phyloP scores from a whole-genome alignment of 2,888 invertebrate species.

The Drosophila rellima region DNA sequence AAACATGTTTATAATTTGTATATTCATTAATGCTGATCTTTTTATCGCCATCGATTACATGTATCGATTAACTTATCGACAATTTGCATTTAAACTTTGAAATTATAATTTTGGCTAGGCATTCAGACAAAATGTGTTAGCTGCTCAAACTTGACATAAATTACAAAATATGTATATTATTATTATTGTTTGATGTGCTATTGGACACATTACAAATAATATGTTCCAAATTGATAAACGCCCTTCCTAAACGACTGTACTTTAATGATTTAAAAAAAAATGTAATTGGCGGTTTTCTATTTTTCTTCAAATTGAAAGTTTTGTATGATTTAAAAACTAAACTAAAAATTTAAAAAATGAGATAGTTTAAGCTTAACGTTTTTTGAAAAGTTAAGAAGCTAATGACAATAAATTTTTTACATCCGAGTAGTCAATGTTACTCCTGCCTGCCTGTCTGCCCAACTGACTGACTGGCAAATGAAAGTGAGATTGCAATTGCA shows the following conservation, averaged over 20 bases:
- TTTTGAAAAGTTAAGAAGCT: too few species aligned
- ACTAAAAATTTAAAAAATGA: too few species aligned
- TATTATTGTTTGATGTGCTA: too few species aligned
- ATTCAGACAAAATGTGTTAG: neutral
- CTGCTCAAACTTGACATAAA: neutral
- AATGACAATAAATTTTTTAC: neutral
- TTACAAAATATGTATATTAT: too few species aligned
- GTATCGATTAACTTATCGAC: neutral
- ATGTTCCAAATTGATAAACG: too few species aligned
- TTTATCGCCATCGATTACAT: neutral
- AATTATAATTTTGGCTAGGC: neutral
- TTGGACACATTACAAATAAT: too few species aligned
- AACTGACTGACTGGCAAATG: constrained; percentile 43
- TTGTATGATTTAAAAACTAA: too few species aligned
- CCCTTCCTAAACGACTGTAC: too few species aligned
- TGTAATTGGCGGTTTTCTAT: too few species aligned
- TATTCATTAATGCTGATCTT: neutral
- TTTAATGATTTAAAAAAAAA: too few species aligned
- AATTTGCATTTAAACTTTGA: neutral
- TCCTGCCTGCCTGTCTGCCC: constrained; percentile 1
- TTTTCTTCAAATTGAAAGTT: too few species aligned
- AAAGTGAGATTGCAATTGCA: constrained; percentile 66
- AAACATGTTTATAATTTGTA: neutral
- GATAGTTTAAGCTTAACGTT: too few species aligned
- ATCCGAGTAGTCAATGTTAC: constrained; percentile 26